phyloP scores from a whole-genome alignment of 2,113 vertebrate species.

The Sylvia atricapilla region DNA sequence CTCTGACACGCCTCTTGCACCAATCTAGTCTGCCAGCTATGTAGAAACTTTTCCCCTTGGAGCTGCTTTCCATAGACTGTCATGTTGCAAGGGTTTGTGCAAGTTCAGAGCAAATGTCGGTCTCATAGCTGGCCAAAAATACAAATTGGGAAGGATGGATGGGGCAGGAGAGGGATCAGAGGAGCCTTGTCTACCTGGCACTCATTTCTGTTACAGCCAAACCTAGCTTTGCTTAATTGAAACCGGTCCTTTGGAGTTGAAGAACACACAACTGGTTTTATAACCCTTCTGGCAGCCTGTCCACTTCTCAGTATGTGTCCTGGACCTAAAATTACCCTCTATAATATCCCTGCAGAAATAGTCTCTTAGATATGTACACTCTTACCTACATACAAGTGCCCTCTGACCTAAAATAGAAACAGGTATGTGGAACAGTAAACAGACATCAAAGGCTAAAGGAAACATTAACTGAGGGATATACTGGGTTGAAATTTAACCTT shows the following conservation, averaged over 20 bases:
- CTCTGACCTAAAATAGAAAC: slow-evolving; percentile 37
- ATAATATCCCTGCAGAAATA: neutral
- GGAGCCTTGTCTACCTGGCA: neutral
- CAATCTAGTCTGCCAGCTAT: neutral
- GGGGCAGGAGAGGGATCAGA: neutral
- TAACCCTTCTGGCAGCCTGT: slow-evolving; percentile 18
- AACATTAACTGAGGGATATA: neutral
- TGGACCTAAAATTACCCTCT: slow-evolving; percentile 45
- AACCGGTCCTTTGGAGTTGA: slow-evolving; percentile 38
- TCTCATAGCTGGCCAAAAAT: neutral
- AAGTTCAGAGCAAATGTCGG: neutral
- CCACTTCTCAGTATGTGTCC: neutral
- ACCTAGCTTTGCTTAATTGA: slow-evolving; percentile 52
- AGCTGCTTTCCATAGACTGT: neutral
- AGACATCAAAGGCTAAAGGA: slow-evolving; percentile 20
- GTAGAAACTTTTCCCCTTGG: neutral
- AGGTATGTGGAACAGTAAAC: slow-evolving; percentile 43
- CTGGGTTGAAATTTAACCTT: slow-evolving; percentile 13
- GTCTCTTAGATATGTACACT: neutral
- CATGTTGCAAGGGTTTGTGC: neutral
- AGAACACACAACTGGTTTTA: slow-evolving; percentile 21
- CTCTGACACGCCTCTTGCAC: neutral
- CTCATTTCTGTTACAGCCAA: slow-evolving; percentile 34
- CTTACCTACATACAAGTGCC: neutral
- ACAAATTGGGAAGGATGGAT: neutral